Percentiles rank a stretch among this genome's conserved stretches.
Conservation (phyloP, 2,888 invertebrate genomes). For the Seira musarum region DNA sequence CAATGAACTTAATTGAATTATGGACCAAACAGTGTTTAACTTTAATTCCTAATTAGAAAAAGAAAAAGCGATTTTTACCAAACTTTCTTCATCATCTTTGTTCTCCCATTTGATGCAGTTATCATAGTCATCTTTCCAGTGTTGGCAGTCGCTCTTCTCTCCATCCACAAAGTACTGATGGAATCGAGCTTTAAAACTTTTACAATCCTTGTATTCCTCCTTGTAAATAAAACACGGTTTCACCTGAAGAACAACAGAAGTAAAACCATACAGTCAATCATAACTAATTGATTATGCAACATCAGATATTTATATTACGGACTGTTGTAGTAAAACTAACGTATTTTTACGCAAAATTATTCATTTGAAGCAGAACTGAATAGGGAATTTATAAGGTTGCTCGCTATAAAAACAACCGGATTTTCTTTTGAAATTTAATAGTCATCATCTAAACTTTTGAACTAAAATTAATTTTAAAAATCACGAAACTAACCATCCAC, state of each 20-base stretch:
- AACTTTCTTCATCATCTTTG: constrained; percentile 78
- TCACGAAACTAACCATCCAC: constrained; percentile 35
- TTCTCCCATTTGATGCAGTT: constrained; percentile 83
- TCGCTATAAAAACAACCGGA: too few species aligned
- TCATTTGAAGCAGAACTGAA: too few species aligned
- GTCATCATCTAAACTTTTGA: neutral
- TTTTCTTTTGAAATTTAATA: too few species aligned
- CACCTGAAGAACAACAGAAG: constrained; percentile 77
- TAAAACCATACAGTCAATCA: neutral
- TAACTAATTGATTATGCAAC: neutral
- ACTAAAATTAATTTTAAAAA: neutral
- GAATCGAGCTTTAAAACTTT: constrained; percentile 82
- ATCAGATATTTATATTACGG: too few species aligned
- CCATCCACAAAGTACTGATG: constrained; percentile 91
- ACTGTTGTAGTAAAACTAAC: too few species aligned
- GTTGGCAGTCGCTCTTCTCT: constrained; percentile 80
- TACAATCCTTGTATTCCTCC: constrained; percentile 87
- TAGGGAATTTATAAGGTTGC: too few species aligned
- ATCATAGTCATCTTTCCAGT: constrained; percentile 84
- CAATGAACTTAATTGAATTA: too few species aligned
- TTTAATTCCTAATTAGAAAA: too few species aligned
- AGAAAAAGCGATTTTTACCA: too few species aligned
- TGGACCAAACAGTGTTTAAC: too few species aligned
- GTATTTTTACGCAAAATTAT: too few species aligned
- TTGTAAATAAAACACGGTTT: constrained; percentile 85